These are phyloP conservation scores for Otolemur garnettii DNA, from an alignment of 2,113 vertebrate genomes.

Conservation along the genomic window DNA sequence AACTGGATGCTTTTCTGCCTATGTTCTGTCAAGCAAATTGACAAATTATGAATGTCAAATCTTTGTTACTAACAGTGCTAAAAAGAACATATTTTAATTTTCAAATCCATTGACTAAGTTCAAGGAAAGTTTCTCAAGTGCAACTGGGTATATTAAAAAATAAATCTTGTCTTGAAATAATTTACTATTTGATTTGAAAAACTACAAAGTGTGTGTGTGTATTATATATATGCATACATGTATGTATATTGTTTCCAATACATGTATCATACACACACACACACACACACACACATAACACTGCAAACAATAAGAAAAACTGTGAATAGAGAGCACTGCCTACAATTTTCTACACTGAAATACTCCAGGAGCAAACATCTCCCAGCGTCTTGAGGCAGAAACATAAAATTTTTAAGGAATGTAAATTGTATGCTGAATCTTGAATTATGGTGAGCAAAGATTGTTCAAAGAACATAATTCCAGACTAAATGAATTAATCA, in stretches of 20 bases:
- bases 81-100: constrained; percentile 70
- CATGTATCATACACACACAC: neutral
- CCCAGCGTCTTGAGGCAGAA: neutral
- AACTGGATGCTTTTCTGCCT: neutral
- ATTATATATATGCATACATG: neutral
- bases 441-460: neutral
- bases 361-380: neutral
- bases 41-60: constrained; percentile 59
- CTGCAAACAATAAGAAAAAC: neutral
- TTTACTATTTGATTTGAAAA: neutral
- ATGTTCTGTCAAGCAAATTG: constrained; percentile 50
- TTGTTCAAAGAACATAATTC: neutral
- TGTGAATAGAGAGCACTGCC: neutral
- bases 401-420: neutral
- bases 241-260: neutral
- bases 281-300: neutral
- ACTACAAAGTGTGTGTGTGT: neutral
- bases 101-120: constrained; percentile 47
- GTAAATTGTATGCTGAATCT: neutral
- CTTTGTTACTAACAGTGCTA: constrained; percentile 25
- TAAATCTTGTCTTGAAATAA: constrained; percentile 31
- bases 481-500: neutral
- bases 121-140: neutral
- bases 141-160: neutral
- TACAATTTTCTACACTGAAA: neutral